These are phyloP conservation scores for Drosophila cardini DNA, from an alignment of 1,140 invertebrate species.

Conservation along the genomic window DNA sequence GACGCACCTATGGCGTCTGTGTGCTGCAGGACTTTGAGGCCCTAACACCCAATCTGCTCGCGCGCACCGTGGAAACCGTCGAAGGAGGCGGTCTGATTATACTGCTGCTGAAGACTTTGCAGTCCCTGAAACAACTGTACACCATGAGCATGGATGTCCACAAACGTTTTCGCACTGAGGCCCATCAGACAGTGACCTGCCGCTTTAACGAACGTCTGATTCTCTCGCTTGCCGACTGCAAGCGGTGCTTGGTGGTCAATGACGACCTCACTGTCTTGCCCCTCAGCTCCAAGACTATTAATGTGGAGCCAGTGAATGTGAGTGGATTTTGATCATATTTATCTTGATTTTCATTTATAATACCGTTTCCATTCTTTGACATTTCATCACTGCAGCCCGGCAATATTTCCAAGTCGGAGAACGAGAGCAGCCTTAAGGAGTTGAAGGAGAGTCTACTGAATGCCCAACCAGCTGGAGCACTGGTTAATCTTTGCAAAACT, in stretches of 20 bases:
- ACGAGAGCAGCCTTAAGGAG: slow-evolving; percentile 87
- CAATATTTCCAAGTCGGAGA: slow-evolving; percentile 72
- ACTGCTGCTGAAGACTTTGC: slow-evolving; percentile 93
- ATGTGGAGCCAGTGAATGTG: slow-evolving; percentile 89
- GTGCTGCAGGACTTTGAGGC: slow-evolving; percentile 99
- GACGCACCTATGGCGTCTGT: slow-evolving; percentile 99
- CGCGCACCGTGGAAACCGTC: slow-evolving; percentile 98
- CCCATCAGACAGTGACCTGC: slow-evolving; percentile 95
- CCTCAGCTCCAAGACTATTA: slow-evolving; percentile 94
- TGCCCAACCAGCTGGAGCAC: slow-evolving; percentile 94
- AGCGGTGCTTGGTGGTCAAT: slow-evolving; percentile 96
- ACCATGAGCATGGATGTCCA: slow-evolving; percentile 99
- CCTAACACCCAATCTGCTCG: slow-evolving; percentile 98
- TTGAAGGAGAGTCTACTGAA: slow-evolving; percentile 91
- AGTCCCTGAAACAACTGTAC: slow-evolving; percentile 97
- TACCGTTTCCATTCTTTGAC: background rate
- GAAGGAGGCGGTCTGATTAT: slow-evolving; percentile 98
- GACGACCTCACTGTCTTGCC: slow-evolving; percentile 97
- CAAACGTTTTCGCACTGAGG: slow-evolving; percentile 96
- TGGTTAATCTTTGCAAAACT: slow-evolving; percentile 97
- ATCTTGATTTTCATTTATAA: background rate
- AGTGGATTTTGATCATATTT: slow-evolving; percentile 43
- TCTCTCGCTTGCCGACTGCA: slow-evolving; percentile 94
- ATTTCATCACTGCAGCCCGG: slow-evolving; percentile 44
- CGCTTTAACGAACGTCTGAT: slow-evolving; percentile 99